Conservation (phyloP, 2,797 vertebrate genomes). For the Rhodeus uyekii region DNA sequence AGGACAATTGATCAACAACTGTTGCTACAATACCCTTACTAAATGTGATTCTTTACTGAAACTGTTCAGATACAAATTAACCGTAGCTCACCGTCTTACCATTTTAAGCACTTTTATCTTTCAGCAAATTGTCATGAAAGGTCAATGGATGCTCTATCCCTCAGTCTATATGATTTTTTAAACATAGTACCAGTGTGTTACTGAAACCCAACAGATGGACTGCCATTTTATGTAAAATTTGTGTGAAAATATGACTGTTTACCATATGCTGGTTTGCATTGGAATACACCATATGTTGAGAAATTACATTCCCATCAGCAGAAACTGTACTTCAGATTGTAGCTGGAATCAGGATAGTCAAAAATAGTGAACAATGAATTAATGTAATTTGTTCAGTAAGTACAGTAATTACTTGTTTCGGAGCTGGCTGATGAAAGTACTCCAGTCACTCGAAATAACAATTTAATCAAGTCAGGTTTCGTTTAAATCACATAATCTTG, state of each 20-base stretch:
- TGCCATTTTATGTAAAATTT: slow-evolving; percentile 38
- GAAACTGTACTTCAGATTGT: slow-evolving; percentile 1
- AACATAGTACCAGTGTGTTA: background rate
- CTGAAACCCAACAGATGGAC: slow-evolving; percentile 40
- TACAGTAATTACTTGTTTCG: background rate
- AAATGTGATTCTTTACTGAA: background rate
- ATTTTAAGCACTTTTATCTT: background rate
- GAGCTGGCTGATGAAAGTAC: background rate
- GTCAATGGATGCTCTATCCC: background rate
- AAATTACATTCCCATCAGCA: slow-evolving; percentile 31
- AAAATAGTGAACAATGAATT: slow-evolving; percentile 29
- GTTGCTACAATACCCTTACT: background rate
- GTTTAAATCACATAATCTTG: slow-evolving; percentile 1
- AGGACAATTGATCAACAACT: background rate
- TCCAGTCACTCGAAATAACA: background rate
- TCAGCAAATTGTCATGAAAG: background rate
- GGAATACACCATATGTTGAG: slow-evolving; percentile 36
- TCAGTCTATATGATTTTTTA: background rate
- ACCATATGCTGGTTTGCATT: slow-evolving; percentile 42
- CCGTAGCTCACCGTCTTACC: background rate
- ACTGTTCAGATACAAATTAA: too few relatives aligned
- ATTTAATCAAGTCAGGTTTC: slow-evolving; percentile 6
- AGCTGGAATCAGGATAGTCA: slow-evolving; percentile 8
- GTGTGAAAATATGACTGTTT: slow-evolving; percentile 13
- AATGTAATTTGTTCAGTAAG: slow-evolving; percentile 37